Evolutionary conservation across 2,113 vertebrate genomes (phyloP), one percentile per base, ranked within the genome.

Genomic region (Acanthochromis polyacanthus): DNA sequence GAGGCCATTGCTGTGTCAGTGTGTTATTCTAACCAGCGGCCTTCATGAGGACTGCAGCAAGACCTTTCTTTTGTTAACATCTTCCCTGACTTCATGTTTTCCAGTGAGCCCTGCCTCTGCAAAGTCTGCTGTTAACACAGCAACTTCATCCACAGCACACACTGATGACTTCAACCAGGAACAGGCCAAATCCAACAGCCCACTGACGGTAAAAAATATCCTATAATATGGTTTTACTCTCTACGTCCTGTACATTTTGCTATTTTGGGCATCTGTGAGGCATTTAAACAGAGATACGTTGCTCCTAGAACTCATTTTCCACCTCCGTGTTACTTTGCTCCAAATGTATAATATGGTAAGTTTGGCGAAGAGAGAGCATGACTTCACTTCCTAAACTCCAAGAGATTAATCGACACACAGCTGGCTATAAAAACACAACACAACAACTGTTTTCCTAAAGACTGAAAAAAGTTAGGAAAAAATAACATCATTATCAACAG

Each of bases 21-120:
- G 80, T 88, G 85, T 90, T 90, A 83, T 84, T 90, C 55, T 80
- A 80, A 36, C 32, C 32, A 81, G 36, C 78, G 70, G 77, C 71
- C 71, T 81, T 48, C 45, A 72, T 75, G 62, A 81, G 64, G 75
- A 80, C 78, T 79, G 76, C 52, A 78, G 51, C 60, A 11, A 70
- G 70, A 43, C 63, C 74, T 91, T 75, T 88, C 82, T 89, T 92
- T 89, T 90, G 88, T 91, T 89, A 89, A 88, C 88, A 89, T 93
- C 88, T 89, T 93, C 89, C 83, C 91, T 94, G 93, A 94, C 91
- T 91, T 95, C 93, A 94, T 93, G 91, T 91, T 94, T 95, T 94
- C 94, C 94, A 93, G 87, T 88, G 66, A 74, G 89, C 78, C 77
- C 75, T 88, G 85, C 79, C 89, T 90, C 73, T 36, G 62, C 57